Conservation (phyloP, 2,797 vertebrate species). For the Mormyrops boulengeri region DNA sequence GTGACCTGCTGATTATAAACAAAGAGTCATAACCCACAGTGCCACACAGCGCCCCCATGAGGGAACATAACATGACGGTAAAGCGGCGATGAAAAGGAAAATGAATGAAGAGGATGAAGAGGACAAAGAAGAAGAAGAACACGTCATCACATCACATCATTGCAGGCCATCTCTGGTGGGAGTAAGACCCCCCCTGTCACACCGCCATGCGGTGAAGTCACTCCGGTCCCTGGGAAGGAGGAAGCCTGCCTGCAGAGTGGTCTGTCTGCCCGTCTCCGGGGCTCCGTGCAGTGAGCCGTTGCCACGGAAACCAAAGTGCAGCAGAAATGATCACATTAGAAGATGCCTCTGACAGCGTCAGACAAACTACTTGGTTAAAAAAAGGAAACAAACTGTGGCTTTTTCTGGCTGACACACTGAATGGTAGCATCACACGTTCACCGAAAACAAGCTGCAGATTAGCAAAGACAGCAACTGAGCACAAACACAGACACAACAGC, state of each 20-base stretch:
- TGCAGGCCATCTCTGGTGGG: background rate
- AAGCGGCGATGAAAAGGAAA: background rate
- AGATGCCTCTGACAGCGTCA: conserved; percentile 55
- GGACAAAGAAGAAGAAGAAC: background rate
- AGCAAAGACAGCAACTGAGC: conserved; percentile 30
- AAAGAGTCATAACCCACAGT: background rate
- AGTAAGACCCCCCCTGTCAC: background rate
- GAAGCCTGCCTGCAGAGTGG: conserved; percentile 24
- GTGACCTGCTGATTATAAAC: background rate
- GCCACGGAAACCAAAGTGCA: conserved; percentile 53
- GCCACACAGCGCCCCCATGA: background rate
- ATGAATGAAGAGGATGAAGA: background rate
- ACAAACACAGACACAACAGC: background rate
- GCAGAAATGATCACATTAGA: conserved; percentile 59
- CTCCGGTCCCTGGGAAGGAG: conserved; percentile 8
- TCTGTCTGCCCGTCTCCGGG: conserved; percentile 29
- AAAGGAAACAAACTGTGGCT: conserved; percentile 33
- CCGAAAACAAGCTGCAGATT: conserved; percentile 35
- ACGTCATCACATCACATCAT: background rate
- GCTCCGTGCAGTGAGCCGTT: conserved; percentile 36
- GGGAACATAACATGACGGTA: background rate
- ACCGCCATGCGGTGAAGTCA: background rate
- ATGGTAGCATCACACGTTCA: conserved; percentile 47
- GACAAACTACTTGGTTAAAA: conserved; percentile 48
- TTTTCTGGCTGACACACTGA: conserved; percentile 51